These are phyloP conservation scores for rat (Rattus norvegicus) DNA, from an alignment of 2,113 vertebrate species.

Conservation along the genomic window GRCr8 NC_086019.1:162677501-162678000, in stretches of 20 bases:
- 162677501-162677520: slow-evolving; percentile 12
- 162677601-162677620: slow-evolving; percentile 50
- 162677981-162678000: not conserved
- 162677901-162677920: slow-evolving; percentile 25
- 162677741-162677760: not conserved
- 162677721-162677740: not conserved
- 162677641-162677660: slow-evolving; percentile 10
- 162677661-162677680: slow-evolving; percentile 31
- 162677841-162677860: not conserved
- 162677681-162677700: not conserved
- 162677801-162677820: not conserved
- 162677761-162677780: not conserved
- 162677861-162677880: not conserved
- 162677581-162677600: slow-evolving; percentile 33
- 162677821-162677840: not conserved
- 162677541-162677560: not conserved
- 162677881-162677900: not conserved
- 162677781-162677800: not conserved
- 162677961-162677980: no score
- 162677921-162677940: not conserved
- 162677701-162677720: not conserved
- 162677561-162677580: slow-evolving; percentile 45
- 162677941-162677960: not conserved
- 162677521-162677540: slow-evolving; percentile 41
- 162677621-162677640: slow-evolving; percentile 28